Percentiles rank a stretch among this genome's conserved stretches.
Conservation (phyloP, 2,797 vertebrate genomes). For the Peromyscus attwateri region DNA sequence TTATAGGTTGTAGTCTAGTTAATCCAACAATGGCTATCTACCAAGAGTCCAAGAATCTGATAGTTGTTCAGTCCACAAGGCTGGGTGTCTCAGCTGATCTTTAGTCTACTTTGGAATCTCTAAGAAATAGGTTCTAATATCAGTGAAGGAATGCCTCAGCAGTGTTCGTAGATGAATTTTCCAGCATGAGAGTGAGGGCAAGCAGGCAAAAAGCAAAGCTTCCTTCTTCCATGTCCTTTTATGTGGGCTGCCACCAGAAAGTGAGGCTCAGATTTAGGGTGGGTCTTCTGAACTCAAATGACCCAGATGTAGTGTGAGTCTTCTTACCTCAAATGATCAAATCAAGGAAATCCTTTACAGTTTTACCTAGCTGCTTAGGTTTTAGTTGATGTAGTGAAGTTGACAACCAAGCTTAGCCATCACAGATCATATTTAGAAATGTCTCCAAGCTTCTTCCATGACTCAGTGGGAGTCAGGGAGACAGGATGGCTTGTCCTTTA, state of each 20-base stretch:
- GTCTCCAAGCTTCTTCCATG: not conserved
- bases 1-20: not conserved
- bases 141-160: not conserved
- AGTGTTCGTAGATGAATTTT: not conserved
- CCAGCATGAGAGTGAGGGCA: not conserved
- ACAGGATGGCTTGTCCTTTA: not conserved
- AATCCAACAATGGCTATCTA: not conserved
- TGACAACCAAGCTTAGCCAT: not conserved
- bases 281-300: not conserved
- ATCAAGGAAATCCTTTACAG: not conserved
- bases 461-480: not conserved
- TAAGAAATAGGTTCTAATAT: not conserved
- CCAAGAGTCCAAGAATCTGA: not conserved
- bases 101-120: not conserved
- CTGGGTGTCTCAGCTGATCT: not conserved
- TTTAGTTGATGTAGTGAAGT: not conserved
- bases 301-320: not conserved
- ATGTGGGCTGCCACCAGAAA: not conserved
- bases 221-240: not conserved
- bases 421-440: not conserved
- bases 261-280: not conserved
- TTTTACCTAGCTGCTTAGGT: not conserved
- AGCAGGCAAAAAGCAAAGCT: not conserved
- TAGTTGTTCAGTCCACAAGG: not conserved
- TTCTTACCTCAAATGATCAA: not conserved